These are phyloP conservation scores for Lochmaea capreae DNA, from an alignment of 2,888 invertebrate species.

Conservation along the genomic window DNA sequence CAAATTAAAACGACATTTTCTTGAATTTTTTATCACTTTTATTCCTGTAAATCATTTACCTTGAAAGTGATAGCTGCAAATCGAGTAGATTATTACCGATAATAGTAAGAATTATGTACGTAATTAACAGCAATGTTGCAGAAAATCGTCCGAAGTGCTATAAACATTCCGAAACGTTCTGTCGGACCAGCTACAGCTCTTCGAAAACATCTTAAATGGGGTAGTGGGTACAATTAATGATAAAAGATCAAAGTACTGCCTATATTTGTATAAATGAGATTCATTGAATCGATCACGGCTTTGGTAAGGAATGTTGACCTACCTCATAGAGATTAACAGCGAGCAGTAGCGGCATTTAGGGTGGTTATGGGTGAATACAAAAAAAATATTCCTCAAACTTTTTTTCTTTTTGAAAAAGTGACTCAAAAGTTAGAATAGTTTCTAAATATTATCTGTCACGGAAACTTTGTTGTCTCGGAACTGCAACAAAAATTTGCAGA, in stretches of 20 bases:
- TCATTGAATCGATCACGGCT: constrained; percentile 62
- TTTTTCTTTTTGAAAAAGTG: no score
- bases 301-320: constrained; percentile 63
- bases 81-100: constrained; percentile 27
- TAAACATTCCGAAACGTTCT: constrained; percentile 45
- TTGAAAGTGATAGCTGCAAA: constrained; percentile 36
- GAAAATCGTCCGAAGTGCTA: constrained; percentile 30
- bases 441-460: no score
- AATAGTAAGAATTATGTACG: constrained; percentile 35
- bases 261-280: constrained; percentile 61
- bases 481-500: no score
- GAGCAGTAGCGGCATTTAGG: constrained; percentile 28
- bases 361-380: not conserved
- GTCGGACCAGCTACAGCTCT: constrained; percentile 37
- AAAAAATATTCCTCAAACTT: no score
- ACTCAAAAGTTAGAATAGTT: no score
- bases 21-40: constrained; percentile 14
- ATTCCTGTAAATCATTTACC: constrained; percentile 30
- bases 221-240: constrained; percentile 52
- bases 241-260: constrained; percentile 54
- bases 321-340: constrained; percentile 51
- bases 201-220: constrained; percentile 42
- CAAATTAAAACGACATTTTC: constrained; percentile 16
- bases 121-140: constrained; percentile 24
- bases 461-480: no score